phyloP scores from a whole-genome alignment of 2,888 invertebrate species.

The Netelia melanura region DNA sequence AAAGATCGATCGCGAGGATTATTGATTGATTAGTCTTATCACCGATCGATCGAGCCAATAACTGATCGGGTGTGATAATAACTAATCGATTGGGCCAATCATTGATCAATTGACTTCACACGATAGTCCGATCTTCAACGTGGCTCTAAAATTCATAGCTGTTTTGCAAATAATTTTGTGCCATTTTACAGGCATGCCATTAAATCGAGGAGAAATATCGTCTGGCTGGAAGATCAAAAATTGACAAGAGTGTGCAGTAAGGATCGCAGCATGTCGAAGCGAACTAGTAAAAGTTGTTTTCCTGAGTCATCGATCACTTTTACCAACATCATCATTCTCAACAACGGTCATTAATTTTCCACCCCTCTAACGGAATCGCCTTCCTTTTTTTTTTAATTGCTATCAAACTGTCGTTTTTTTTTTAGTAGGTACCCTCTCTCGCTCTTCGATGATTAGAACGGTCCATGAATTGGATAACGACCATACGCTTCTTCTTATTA shows the following conservation, averaged over 20 bases:
- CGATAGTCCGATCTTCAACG: no score
- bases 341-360: constrained; percentile 19
- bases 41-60: no score
- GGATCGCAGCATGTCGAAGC: not conserved
- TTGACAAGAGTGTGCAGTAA: not conserved
- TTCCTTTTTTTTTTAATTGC: constrained; percentile 26
- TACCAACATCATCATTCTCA: constrained; percentile 46
- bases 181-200: not conserved
- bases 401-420: constrained; percentile 31
- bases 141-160: not conserved
- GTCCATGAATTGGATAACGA: constrained; percentile 57
- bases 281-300: constrained; percentile 27
- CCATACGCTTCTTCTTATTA: constrained; percentile 52
- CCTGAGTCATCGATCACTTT: constrained; percentile 61
- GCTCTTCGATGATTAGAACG: constrained; percentile 39
- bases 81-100: not conserved
- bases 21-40: not conserved
- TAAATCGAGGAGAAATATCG: not conserved
- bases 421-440: not conserved
- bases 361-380: not conserved
- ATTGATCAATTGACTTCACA: no score
- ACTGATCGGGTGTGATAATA: not conserved
- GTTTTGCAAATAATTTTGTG: not conserved
- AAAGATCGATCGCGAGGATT: not conserved
- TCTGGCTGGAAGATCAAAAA: not conserved